phyloP scores from a whole-genome alignment of 1,140 invertebrate genomes.

The Sinella curviseta region DNA sequence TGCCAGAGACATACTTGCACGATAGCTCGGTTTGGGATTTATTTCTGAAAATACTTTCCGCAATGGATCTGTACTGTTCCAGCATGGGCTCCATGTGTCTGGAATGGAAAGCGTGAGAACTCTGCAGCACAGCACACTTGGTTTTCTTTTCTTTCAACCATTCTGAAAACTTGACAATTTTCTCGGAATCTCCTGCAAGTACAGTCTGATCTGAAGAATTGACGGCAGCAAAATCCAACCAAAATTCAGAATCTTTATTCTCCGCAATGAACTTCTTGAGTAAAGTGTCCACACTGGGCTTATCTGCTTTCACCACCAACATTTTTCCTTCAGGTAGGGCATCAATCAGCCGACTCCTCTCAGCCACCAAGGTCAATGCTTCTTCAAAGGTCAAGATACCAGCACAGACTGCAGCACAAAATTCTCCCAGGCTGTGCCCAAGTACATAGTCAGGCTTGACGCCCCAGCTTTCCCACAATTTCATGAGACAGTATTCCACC shows the following conservation, averaged over 20 bases:
- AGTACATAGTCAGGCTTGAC: background rate
- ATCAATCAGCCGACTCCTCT: background rate
- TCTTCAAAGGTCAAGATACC: background rate
- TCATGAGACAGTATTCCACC: conserved; percentile 4
- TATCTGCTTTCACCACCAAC: conserved; percentile 8
- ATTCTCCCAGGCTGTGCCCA: conserved; percentile 11
- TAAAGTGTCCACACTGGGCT: background rate
- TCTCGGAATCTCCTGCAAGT: background rate
- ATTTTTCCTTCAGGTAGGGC: background rate
- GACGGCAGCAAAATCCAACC: background rate
- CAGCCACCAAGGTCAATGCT: background rate
- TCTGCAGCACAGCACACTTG: background rate
- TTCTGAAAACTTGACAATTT: background rate
- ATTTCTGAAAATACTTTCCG: background rate
- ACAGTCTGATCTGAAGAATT: conserved; percentile 3
- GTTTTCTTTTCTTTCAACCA: background rate
- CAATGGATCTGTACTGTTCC: background rate
- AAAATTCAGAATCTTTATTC: background rate
- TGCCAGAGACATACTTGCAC: background rate
- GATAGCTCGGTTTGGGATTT: background rate
- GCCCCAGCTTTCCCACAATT: conserved; percentile 16
- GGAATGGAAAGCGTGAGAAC: background rate
- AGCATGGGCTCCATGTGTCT: conserved; percentile 1
- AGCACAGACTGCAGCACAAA: conserved; percentile 4
- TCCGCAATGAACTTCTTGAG: background rate